These are phyloP conservation scores for Thalpophila matura DNA, from an alignment of 2,888 invertebrate genomes.

Conservation along the genomic window DNA sequence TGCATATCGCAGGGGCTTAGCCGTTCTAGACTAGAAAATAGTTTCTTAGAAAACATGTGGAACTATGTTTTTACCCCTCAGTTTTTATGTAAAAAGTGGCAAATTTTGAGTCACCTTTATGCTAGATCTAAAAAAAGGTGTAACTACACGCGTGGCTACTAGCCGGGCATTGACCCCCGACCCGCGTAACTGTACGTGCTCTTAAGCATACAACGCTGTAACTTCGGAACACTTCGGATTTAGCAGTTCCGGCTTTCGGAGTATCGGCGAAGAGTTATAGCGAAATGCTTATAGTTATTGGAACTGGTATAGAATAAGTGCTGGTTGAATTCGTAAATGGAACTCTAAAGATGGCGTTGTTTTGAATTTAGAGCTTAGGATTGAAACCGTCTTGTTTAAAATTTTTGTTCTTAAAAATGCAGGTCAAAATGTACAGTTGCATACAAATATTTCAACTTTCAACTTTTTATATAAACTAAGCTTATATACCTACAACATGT, in stretches of 20 bases:
- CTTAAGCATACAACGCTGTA: slow-evolving; percentile 55
- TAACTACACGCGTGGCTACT: slow-evolving; percentile 50
- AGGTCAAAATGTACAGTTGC: not conserved
- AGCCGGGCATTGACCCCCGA: slow-evolving; percentile 73
- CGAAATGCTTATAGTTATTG: slow-evolving; percentile 35
- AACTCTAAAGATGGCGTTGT: not conserved
- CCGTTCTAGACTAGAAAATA: not conserved
- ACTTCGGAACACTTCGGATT: slow-evolving; percentile 61
- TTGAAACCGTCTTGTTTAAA: not conserved
- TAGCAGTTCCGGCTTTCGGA: slow-evolving; percentile 60
- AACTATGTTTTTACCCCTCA: slow-evolving; percentile 12
- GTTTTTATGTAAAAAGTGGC: slow-evolving; percentile 10
- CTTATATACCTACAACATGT: slow-evolving; percentile 8
- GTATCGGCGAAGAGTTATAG: slow-evolving; percentile 40
- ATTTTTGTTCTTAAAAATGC: not conserved
- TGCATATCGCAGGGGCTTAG: not conserved
- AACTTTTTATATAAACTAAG: not conserved
- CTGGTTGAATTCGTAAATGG: slow-evolving; percentile 4
- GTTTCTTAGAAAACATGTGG: slow-evolving; percentile 5
- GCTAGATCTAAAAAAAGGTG: slow-evolving; percentile 39
- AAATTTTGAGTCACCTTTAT: slow-evolving; percentile 43
- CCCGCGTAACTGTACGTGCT: slow-evolving; percentile 74
- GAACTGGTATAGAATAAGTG: slow-evolving; percentile 20
- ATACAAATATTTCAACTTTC: not conserved
- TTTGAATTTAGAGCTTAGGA: slow-evolving; percentile 20